Conservation (phyloP, 2,888 invertebrate genomes). For the Hermaeophaga mercurialis region DNA sequence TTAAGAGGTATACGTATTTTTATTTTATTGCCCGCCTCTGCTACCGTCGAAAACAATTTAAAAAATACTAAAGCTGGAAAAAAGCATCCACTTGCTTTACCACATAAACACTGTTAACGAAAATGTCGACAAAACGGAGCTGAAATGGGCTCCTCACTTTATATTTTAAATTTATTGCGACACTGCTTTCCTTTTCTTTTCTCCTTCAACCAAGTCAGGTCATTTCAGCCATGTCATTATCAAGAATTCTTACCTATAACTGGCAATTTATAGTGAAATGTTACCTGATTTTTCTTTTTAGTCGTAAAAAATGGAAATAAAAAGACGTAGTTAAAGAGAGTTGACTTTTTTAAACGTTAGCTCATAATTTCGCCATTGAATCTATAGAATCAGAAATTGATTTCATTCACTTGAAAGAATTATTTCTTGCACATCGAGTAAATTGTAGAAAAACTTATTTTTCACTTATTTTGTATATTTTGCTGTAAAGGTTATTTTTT, state of each 20-base stretch:
- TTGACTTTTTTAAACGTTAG: no score
- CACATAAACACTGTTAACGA: slow-evolving; percentile 52
- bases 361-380: no score
- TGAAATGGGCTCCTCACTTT: slow-evolving; percentile 48
- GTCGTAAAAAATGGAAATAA: slow-evolving; percentile 22
- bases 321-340: no score
- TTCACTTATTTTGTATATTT: no score
- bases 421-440: no score
- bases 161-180: slow-evolving; percentile 51
- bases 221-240: slow-evolving; percentile 44
- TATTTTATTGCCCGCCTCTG: slow-evolving; percentile 8
- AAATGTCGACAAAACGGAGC: slow-evolving; percentile 47
- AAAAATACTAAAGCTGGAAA: slow-evolving; percentile 19
- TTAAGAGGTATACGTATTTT: no score
- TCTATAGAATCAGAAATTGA: no score
- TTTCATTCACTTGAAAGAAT: no score
- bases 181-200: slow-evolving; percentile 45
- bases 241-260: slow-evolving; percentile 37
- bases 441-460: no score
- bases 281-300: slow-evolving; percentile 36
- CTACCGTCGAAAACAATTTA: slow-evolving; percentile 18
- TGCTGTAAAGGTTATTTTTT: slow-evolving; percentile 18
- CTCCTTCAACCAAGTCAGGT: slow-evolving; percentile 38
- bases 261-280: slow-evolving; percentile 46
- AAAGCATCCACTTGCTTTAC: slow-evolving; percentile 21